Base-by-base conservation (phyloP, 2,888 invertebrate genomes). In the Tipula confusa region DNA sequence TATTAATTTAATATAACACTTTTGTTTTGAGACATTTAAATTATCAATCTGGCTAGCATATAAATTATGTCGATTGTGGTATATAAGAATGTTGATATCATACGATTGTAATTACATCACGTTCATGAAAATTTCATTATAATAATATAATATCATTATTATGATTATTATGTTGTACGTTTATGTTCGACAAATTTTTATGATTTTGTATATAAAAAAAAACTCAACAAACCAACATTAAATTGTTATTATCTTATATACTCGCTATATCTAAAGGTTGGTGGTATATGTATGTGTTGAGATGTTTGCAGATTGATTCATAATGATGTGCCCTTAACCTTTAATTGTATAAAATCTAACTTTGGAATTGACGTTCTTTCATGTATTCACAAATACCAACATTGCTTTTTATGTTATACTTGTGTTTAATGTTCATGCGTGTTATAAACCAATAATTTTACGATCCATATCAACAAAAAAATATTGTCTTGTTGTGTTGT, bases 121-220 rank as follows among this genome's bases (percentile, higher is more conserved):
- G 64, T 64, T 64, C 11, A 9, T 9, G 11, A 11, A 33, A 18
- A 48, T 48, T 48, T 48, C 48, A 18, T 48, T 48, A 48, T 48
- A 48, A 48, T 48, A 48, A 48, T 18, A 18, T 48, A 48, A 48
- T 48, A 13, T 38, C 48, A 18, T 48, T 18, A 48, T 48, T 48
- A 38, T 38, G 11, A 38, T 11, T n/a, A 18, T 48, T 48, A 48
- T 64, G n/a, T 38, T 38, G 2, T 38, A 38, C 13, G 38, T 38
- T 64, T 64, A 64, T 64, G 64, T 64, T 64, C 64, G 64, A 64
- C 64, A 64, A 64, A 64, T 64, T 64, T 43, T 64, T 64, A 64
- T 64, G 64, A 64, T 64, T 64, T 64, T 64, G 24, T 64, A 11
- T 24, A 64, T 9, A 38, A 13, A 9, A 38, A 1, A 38, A 64